phyloP scores from a whole-genome alignment of 92 coral and sea anemone species.

The Micromussa lordhowensis region DNA sequence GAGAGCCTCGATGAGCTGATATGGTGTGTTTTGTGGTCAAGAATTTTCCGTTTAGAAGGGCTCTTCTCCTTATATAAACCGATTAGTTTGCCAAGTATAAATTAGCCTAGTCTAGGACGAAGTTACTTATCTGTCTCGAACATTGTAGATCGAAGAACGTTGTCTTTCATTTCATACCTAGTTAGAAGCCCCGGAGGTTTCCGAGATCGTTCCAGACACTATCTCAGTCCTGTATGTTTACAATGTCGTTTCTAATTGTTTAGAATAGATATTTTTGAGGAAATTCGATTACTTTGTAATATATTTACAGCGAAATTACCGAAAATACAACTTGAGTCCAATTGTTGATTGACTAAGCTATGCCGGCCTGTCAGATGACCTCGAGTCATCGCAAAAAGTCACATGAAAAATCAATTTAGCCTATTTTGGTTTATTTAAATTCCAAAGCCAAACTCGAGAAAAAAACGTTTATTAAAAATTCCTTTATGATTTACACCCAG shows the following conservation, averaged over 20 bases:
- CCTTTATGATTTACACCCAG: conserved; percentile 14
- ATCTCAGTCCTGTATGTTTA: background rate
- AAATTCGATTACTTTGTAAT: background rate
- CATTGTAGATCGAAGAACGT: background rate
- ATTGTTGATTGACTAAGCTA: background rate
- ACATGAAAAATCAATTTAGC: conserved; percentile 7
- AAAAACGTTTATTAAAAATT: conserved; percentile 15
- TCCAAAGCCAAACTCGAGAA: background rate
- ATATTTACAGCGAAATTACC: background rate
- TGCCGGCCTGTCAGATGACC: background rate
- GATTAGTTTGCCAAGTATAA: background rate
- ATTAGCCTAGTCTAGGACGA: background rate
- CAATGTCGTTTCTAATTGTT: background rate
- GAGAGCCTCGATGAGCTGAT: background rate
- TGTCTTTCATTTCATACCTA: background rate
- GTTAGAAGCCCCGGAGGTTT: background rate
- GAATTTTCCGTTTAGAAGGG: background rate
- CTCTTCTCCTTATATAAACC: background rate
- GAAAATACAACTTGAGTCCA: background rate
- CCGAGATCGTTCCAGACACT: background rate
- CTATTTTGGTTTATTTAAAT: background rate
- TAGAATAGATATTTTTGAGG: background rate
- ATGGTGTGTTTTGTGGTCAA: conserved; percentile 11
- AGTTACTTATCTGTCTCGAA: background rate
- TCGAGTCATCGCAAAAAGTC: background rate